Evolutionary conservation across 2,113 vertebrate genomes (phyloP), one percentile per base, ranked within the genome.

Genomic region (Macquaria ambigua): DNA sequence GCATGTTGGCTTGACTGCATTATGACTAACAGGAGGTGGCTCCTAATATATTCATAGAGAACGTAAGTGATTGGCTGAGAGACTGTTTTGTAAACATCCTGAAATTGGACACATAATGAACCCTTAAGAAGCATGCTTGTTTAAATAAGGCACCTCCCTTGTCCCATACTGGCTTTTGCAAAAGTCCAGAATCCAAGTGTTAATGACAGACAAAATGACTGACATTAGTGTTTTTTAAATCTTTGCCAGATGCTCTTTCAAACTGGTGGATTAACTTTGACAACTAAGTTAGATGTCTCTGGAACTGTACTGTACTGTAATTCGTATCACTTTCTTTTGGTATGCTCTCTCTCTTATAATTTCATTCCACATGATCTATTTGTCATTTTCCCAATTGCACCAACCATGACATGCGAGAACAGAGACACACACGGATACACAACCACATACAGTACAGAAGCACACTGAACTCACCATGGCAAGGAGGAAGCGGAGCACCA

Each of bases 401-500:
- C 46, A 23, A 66, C 5, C 15, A 41, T 10, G 6, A 2, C 39
- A 11, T 34, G 18, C 37, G 48, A 12, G 37, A 50, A 77, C 52
- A 85, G n/a, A 67, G 8, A 55, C 5, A 2, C 41, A 55, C 20
- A 52, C 8, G 43, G 0, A 23, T 15, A 68, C 31, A 14, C 50
- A 21, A 50, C 14, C 34, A 63, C 8, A 58, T 8, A 50, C 8
- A 56, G 14, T n/a, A 16, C 8, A 50, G 6, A 8, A 9, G 52
- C 34, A 83, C 43, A 43, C 48, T 52, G 18, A 39, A 93, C 97
- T 97, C 93, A 99, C 98, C 97, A 96, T 97, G 67, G 97, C 97
- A 6, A 98, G 97, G 59, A 99, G 93, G 92, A 99, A 97, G 62
- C 97, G 97, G 11, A 96, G 85, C 6, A 90, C 76, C 82, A 98